Evolutionary conservation across 2,888 invertebrate species (phyloP).

Genomic region (Platycnemis pennipes): DNA sequence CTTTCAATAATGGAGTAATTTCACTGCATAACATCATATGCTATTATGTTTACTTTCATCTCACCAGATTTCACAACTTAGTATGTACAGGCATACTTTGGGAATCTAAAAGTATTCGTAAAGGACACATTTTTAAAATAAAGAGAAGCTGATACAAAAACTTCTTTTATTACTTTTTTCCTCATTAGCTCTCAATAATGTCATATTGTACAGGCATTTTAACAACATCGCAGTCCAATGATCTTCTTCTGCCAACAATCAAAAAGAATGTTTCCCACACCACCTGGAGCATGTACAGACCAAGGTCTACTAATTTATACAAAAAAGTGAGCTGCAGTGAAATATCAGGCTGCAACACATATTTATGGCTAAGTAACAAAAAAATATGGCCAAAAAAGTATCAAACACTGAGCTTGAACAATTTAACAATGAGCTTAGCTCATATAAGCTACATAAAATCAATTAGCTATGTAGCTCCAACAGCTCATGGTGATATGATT

Average conservation of each 20-base stretch:
- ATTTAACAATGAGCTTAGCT: background rate
- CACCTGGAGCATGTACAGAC: conserved; percentile 8
- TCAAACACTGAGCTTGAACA: no score
- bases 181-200: conserved; percentile 46
- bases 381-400: conserved; percentile 6
- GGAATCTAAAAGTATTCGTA: no score
- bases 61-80: no score
- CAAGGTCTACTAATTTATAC: background rate
- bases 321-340: conserved; percentile 8
- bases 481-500: background rate
- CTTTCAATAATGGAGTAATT: no score
- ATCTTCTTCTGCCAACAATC: conserved; percentile 51
- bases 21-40: no score
- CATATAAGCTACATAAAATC: background rate
- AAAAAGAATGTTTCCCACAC: background rate
- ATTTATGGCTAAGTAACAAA: background rate
- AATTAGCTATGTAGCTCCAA: background rate
- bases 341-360: background rate
- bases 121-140: conserved; percentile 45
- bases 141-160: conserved; percentile 50
- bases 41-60: no score
- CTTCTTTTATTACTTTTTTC: conserved; percentile 55
- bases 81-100: no score
- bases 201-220: conserved; percentile 47
- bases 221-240: conserved; percentile 26